phyloP scores from a whole-genome alignment of 2,888 invertebrate genomes.

The Allygus modestus region DNA sequence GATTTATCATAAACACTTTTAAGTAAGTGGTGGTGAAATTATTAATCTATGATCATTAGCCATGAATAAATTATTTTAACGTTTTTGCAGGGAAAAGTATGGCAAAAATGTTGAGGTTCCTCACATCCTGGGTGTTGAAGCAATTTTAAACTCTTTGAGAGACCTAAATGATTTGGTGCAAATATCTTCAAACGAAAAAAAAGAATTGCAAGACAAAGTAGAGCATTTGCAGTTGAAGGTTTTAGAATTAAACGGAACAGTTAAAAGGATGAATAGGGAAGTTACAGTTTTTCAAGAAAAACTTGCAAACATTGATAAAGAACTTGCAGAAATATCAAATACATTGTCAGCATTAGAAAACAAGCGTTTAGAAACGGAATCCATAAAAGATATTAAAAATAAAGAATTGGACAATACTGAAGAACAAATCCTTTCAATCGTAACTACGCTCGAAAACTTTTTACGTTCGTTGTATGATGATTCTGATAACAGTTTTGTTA shows the following conservation, averaged over 20 bases:
- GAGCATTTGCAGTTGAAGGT: not conserved
- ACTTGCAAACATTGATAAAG: not conserved
- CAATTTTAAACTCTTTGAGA: not conserved
- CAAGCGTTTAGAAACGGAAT: not conserved
- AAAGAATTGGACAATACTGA: not conserved
- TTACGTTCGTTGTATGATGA: not conserved
- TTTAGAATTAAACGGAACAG: not conserved
- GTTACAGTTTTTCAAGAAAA: not conserved
- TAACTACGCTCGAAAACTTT: not conserved
- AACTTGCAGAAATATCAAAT: not conserved
- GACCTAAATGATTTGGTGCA: not conserved
- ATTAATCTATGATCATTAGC: too few species aligned
- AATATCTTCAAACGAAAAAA: not conserved
- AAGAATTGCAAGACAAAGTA: conserved; percentile 4
- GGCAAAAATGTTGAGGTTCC: not conserved
- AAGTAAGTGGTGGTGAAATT: too few species aligned
- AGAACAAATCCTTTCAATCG: not conserved
- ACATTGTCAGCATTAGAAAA: not conserved
- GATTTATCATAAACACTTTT: too few species aligned
- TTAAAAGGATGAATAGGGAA: not conserved
- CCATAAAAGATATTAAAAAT: not conserved
- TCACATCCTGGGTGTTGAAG: not conserved
- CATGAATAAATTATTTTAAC: not conserved
- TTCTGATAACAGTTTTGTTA: not conserved
- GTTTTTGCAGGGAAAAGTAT: conserved; percentile 1